These are phyloP conservation scores for Andrena camellia DNA, from an alignment of 2,888 invertebrate genomes.

Conservation along the genomic window DNA sequence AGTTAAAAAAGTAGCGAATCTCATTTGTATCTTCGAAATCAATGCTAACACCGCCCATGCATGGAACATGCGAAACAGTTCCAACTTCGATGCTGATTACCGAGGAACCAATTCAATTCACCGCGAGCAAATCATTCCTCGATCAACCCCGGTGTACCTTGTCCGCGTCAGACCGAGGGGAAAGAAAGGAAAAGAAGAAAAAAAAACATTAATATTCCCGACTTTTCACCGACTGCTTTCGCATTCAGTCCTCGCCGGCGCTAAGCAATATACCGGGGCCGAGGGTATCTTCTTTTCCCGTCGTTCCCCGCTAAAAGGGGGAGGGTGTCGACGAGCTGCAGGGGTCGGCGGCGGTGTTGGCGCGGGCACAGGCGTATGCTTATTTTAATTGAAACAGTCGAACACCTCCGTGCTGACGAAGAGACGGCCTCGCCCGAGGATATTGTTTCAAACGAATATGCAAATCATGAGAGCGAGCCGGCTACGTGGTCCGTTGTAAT, in stretches of 20 bases:
- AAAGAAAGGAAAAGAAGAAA: not conserved
- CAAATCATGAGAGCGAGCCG: constrained; percentile 82
- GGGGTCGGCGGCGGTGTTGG: constrained; percentile 72
- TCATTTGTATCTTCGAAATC: too few relatives aligned
- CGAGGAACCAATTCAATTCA: constrained; percentile 4
- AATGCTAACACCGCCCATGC: too few relatives aligned
- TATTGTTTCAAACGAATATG: constrained; percentile 85
- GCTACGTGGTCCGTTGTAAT: constrained; percentile 78
- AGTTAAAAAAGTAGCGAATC: too few relatives aligned
- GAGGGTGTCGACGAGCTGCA: constrained; percentile 62
- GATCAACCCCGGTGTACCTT: constrained; percentile 6
- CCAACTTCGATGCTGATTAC: not conserved
- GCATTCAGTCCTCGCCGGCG: constrained; percentile 82
- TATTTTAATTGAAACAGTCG: constrained; percentile 84
- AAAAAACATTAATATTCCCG: constrained; percentile 64
- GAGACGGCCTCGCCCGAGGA: constrained; percentile 75
- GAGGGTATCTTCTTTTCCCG: constrained; percentile 74
- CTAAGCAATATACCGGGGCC: constrained; percentile 80
- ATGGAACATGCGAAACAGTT: not conserved
- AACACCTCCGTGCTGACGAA: constrained; percentile 65
- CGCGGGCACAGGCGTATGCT: constrained; percentile 77
- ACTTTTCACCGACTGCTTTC: constrained; percentile 76
- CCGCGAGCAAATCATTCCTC: constrained; percentile 9
- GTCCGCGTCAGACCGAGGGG: not conserved
- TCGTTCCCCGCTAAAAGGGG: constrained; percentile 54